Conservation (phyloP, 2,888 invertebrate species). For the Zeuzera pyrina region DNA sequence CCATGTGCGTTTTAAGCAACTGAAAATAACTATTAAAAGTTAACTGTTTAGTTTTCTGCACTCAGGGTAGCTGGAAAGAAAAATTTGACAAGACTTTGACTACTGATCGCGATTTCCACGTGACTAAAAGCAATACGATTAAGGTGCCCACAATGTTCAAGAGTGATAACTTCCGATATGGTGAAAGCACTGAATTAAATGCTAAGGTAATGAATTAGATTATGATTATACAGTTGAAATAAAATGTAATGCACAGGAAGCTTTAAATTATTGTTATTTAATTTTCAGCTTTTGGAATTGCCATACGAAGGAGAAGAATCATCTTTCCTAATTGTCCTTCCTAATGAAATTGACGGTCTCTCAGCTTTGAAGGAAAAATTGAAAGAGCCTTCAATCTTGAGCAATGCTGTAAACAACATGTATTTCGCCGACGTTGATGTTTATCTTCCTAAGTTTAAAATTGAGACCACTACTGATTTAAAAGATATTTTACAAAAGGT, state of each 20-base stretch:
- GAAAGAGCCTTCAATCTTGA: conserved; percentile 41
- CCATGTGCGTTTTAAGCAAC: too few relatives aligned
- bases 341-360: conserved; percentile 78
- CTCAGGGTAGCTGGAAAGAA: conserved; percentile 76
- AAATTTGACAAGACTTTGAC: conserved; percentile 75
- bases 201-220: conserved; percentile 51
- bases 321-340: conserved; percentile 82
- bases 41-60: too few relatives aligned
- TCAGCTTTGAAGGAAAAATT: conserved; percentile 73
- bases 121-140: conserved; percentile 62
- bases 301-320: conserved; percentile 79
- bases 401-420: conserved; percentile 52
- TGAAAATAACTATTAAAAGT: too few relatives aligned
- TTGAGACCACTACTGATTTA: conserved; percentile 80
- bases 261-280: too few relatives aligned
- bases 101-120: conserved; percentile 74
- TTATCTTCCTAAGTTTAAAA: conserved; percentile 83
- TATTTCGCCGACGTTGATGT: conserved; percentile 69
- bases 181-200: conserved; percentile 36
- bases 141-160: conserved; percentile 80
- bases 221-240: too few relatives aligned
- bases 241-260: too few relatives aligned
- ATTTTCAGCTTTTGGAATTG: conserved; percentile 76
- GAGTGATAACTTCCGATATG: conserved; percentile 51
- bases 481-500: conserved; percentile 75